Evolutionary conservation across 2,113 vertebrate species (phyloP).

Genomic region (Ammodytes marinus): DNA sequence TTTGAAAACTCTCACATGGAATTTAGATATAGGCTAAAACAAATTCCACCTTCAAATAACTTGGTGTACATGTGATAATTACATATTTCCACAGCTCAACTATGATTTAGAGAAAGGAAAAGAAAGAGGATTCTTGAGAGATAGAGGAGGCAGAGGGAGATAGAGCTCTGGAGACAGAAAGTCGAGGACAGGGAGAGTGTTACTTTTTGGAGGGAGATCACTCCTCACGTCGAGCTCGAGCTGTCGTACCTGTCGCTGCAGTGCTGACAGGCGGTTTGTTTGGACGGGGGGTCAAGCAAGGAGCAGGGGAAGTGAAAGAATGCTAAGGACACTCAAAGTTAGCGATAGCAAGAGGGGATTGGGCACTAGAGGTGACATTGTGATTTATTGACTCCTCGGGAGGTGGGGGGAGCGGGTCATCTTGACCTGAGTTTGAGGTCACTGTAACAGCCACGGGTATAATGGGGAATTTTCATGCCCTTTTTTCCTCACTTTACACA

Average conservation of each 20-base stretch:
- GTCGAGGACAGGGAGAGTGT: slow-evolving; percentile 74
- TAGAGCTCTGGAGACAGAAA: slow-evolving; percentile 58
- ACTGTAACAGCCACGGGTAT: slow-evolving; percentile 51
- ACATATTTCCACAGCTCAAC: slow-evolving; percentile 68
- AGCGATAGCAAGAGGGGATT: slow-evolving; percentile 76
- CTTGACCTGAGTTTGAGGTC: slow-evolving; percentile 80
- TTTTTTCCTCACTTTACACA: slow-evolving; percentile 58
- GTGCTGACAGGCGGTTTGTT: slow-evolving; percentile 85
- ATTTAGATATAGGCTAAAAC: slow-evolving; percentile 65
- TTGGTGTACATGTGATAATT: slow-evolving; percentile 63
- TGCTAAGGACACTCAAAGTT: slow-evolving; percentile 83
- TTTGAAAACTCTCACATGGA: slow-evolving; percentile 68
- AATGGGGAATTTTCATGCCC: slow-evolving; percentile 44
- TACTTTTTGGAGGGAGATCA: slow-evolving; percentile 81
- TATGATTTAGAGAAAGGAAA: slow-evolving; percentile 42
- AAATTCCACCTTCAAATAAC: slow-evolving; percentile 74
- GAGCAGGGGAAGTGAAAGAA: slow-evolving; percentile 83
- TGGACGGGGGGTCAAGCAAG: slow-evolving; percentile 81
- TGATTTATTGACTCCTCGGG: slow-evolving; percentile 84
- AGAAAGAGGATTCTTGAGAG: slow-evolving; percentile 24
- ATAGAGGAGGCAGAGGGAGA: slow-evolving; percentile 36
- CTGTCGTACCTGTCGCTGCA: slow-evolving; percentile 81
- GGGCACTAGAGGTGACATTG: slow-evolving; percentile 79
- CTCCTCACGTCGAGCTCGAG: slow-evolving; percentile 80
- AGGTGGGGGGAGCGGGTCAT: slow-evolving; percentile 55